phyloP scores from a whole-genome alignment of 1,140 invertebrate genomes.

The Anastrepha ludens region DNA sequence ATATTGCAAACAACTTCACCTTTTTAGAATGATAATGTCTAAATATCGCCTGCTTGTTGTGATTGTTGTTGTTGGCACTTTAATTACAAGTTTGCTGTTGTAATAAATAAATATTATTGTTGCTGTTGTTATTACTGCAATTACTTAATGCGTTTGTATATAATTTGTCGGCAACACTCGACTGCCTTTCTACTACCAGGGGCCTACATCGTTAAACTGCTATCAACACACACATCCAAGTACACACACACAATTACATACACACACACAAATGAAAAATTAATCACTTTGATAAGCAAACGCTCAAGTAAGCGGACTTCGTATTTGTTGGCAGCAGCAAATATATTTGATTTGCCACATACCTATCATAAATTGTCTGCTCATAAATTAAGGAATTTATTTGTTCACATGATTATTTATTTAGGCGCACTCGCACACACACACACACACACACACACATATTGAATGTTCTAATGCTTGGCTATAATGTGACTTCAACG shows the following conservation, averaged over 20 bases:
- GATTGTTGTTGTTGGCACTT: not conserved
- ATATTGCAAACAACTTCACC: not conserved
- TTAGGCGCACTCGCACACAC: conserved; percentile 1
- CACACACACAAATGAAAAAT: not conserved
- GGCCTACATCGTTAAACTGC: not conserved
- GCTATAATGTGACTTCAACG: not conserved
- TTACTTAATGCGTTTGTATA: conserved; percentile 32
- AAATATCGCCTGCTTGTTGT: not conserved
- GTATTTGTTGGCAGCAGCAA: conserved; percentile 27
- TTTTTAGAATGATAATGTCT: not conserved
- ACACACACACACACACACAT: not conserved
- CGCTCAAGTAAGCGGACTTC: conserved; percentile 23
- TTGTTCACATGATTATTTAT: conserved; percentile 50
- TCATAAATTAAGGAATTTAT: conserved; percentile 45
- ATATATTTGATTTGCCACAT: conserved; percentile 46
- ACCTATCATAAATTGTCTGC: conserved; percentile 26
- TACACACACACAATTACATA: not conserved
- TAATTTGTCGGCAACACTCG: conserved; percentile 6
- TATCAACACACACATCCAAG: not conserved
- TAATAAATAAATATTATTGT: not conserved
- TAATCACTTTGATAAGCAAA: conserved; percentile 40
- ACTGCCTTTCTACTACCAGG: not conserved
- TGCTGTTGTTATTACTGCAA: not conserved
- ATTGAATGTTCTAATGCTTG: not conserved
- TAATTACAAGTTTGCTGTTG: conserved; percentile 6